A percentile compares a stretch with the other conserved stretches of the same genome.
Conservation (phyloP, 2,797 vertebrate genomes). For the Hephaestus fuliginosus region DNA sequence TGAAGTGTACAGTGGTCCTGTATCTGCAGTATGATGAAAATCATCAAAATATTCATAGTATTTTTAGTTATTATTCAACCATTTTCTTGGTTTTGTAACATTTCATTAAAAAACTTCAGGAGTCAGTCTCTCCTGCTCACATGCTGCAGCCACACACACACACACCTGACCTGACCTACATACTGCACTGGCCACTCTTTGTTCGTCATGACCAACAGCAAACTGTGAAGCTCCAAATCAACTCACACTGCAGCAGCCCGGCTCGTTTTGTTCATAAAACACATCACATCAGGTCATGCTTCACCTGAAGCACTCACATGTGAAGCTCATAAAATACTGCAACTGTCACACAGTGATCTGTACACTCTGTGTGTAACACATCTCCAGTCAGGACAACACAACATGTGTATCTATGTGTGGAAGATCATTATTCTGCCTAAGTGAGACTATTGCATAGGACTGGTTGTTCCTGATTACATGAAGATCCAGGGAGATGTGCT, state of each 20-base stretch:
- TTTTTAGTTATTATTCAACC: conserved; percentile 5
- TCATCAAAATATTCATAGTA: neutral
- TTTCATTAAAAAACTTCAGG: conserved; percentile 20
- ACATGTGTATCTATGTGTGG: neutral
- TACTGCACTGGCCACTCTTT: conserved; percentile 38
- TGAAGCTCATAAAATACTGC: conserved; percentile 1
- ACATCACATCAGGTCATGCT: neutral
- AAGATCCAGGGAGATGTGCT: neutral
- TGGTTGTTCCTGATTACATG: neutral
- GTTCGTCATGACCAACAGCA: conserved; percentile 43
- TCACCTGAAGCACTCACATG: conserved; percentile 8
- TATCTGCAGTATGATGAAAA: neutral
- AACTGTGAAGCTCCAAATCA: conserved; percentile 43
- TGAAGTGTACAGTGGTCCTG: neutral
- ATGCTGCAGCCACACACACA: neutral
- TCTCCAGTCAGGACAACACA: neutral
- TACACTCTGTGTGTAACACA: too few relatives aligned
- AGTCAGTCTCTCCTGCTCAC: conserved; percentile 6
- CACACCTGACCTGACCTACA: conserved; percentile 49
- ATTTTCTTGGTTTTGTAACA: conserved; percentile 7
- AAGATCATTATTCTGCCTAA: neutral
- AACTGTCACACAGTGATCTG: neutral
- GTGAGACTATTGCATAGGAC: neutral
- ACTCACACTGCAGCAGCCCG: conserved; percentile 9
- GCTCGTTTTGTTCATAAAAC: conserved; percentile 46